Base-by-base conservation (phyloP, 2,797 vertebrate genomes). In the Schizopygopsis pylzovi region DNA sequence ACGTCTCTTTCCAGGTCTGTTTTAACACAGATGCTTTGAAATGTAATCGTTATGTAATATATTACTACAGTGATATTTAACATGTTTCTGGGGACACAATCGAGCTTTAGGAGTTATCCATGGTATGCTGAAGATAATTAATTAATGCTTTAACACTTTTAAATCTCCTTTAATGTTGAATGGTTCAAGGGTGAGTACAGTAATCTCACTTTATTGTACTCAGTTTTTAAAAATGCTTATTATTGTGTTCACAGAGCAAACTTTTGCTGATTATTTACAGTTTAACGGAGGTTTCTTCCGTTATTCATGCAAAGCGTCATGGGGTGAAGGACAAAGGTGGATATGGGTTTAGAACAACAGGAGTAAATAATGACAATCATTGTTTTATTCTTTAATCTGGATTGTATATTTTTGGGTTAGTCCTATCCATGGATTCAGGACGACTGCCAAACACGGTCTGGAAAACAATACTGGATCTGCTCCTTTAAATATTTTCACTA, bases 401-500 rank as follows among this genome's bases (percentile, higher is more conserved):
- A 49, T 28, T 28, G 18, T 9, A 16, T 16, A 47, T 16, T 47
- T 49, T 49, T 28, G 6, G 7, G 25, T 28, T 18, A 10, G 13
- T 49, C 25, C 33, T 56, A 20, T 33, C 16, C 11, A 16, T 72
- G 16, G 81, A 59, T 10, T 0, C 22, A 18, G 3, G 22, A 71
- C 47, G 47, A 41, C 22, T 41, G 65, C 49, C 47, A 54, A 70
- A 70, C 18, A 39, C 37, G 45, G 11, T 54, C 22, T 81, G 68
- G 49, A 59, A 82, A 72, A 72, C 81, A 82, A 61, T 47, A 25
- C 13, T 47, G 81, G 41, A 83, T 61, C 12, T 7, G 1, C 22
- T 82, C 18, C 54, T 72, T 33, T 82, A 72, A 82, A 72, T 13
- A 72, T 45, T 82, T 22, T 11, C 15, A 6, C 39, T 56, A 41